Base-by-base conservation (phyloP, 1,140 invertebrate genomes). In the Alviniconcha marisindica region DNA sequence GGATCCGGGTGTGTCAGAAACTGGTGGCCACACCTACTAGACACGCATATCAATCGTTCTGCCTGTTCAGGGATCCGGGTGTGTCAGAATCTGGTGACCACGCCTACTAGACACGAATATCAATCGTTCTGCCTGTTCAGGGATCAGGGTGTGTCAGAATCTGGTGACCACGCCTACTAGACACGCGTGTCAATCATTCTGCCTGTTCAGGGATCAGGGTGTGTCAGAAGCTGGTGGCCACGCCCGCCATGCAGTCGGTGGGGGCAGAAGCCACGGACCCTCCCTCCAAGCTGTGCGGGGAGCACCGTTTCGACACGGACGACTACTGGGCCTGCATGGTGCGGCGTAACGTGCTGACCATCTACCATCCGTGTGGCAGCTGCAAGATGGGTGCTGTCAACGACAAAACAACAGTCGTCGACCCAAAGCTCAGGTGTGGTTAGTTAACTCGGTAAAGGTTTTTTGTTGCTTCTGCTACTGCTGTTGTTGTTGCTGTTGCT, bases 331-430 rank as follows among this genome's bases (percentile, higher is more conserved):
- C 85, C 15, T 94, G 93, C 87, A 88, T 90, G 44, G 88, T 93
- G 0, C 81, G 89, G 36, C 84, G 89, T n/a, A 90, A 90, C 31
- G 88, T 92, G 18, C 85, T 89, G n/a, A 97, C 97, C 0, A 95
- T 96, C 63, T 98, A 97, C 90, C 97, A 98, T 94, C 97, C 97
- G 0, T 95, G 97, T 0, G 97, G 97, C 0, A 98, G 97, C 0
- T 97, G 96, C 77, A 98, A 97, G 91, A 99, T 99, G 98, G 98
- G 97, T 0, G 96, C 96, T 0, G 95, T 95, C 73, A 96, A 95
- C 95, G 97, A 98, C 90, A 94, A 95, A 15, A 95, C 96, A 5
- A 96, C 97, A 0, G 98, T 98, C 0, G 97, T 98, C 0, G 97
- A 98, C 92, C 95, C 96, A 15, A 94, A 96, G 87, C 93, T 94